A percentile compares a stretch with the other conserved stretches of the same genome.
These are phyloP conservation scores for Oceanodroma tethys DNA, from an alignment of 2,113 vertebrate genomes.

Conservation along the genomic window DNA sequence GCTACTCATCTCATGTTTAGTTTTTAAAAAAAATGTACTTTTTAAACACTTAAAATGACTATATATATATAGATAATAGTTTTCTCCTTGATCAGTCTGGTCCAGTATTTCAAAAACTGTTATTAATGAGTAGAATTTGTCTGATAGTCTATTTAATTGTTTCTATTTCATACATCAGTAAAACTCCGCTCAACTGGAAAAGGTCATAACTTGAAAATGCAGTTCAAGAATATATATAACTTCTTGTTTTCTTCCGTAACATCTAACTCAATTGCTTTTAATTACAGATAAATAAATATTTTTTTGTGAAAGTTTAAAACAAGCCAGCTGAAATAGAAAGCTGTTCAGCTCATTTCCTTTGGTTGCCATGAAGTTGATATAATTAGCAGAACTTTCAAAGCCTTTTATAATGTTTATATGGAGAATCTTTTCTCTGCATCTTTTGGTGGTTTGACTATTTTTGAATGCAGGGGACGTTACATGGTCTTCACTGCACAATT, in stretches of 20 bases:
- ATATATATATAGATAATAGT: not conserved
- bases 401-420: not conserved
- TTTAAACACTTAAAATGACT: not conserved
- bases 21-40: not conserved
- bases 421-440: not conserved
- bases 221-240: not conserved
- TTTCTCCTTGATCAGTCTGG: not conserved
- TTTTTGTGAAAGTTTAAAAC: not conserved
- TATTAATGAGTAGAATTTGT: slow-evolving; percentile 18
- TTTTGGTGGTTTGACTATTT: not conserved
- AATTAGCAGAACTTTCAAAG: not conserved
- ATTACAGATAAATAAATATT: not conserved
- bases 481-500: not conserved
- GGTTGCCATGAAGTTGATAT: not conserved
- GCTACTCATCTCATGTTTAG: not conserved
- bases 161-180: slow-evolving; percentile 34
- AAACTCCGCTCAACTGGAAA: slow-evolving; percentile 12
- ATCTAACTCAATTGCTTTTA: not conserved
- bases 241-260: not conserved
- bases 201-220: not conserved
- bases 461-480: not conserved
- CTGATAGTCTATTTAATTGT: slow-evolving; percentile 4
- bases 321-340: not conserved
- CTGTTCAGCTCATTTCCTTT: not conserved
- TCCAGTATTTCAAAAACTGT: not conserved